Evolutionary conservation across 1,140 invertebrate genomes (phyloP), one percentile per base, ranked within the genome.

Genomic region (Drosophila santomea): DNA sequence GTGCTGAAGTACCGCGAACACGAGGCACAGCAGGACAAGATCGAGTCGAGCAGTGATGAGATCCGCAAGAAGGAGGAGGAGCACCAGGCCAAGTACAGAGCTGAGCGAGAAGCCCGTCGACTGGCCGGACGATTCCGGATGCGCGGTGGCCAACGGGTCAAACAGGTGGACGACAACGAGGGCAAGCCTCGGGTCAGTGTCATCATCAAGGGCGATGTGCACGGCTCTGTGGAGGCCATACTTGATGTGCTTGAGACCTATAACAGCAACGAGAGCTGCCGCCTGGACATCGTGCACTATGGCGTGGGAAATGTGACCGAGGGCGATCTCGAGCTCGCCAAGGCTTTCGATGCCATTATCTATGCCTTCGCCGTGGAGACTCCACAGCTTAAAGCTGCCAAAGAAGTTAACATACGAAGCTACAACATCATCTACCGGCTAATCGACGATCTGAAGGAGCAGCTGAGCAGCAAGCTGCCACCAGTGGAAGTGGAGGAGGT

Each of bases 181-280:
- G 90, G 79, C 8, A 80, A 83, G 10, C 93, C 94, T 2, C 91
- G 91, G 58, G 76, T 96, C 12, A 94, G 94, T 85, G 60, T 95
- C n/a, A 93, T 96, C 17, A 62, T 96, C 14, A 96, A 95, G 92
- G 94, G 95, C 32, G 97, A 98, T 93, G 97, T 98, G 3, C 95
- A 96, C 92, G 97, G 97, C 0, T 98, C 97, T 10, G 94, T 99
- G 8, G 98, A 99, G 93, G 98, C 98, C 1, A 97, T 99, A 74
- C 92, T 99, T 43, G 96, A 99, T 92, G 96, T 98, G 32, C 91
- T 99, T 25, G 96, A 97, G 55, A 98, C 97, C 0, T 99, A 99
- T 89, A 93, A 96, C 55, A 95, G 94, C 48, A 93, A 95, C 67
- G 93, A 96, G 5, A 93, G 94, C 28, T 98, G 98, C 86, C 93